Evolutionary conservation across 1,140 invertebrate genomes (phyloP).

Genomic region (Paramacrobiotus metropolitanus): DNA sequence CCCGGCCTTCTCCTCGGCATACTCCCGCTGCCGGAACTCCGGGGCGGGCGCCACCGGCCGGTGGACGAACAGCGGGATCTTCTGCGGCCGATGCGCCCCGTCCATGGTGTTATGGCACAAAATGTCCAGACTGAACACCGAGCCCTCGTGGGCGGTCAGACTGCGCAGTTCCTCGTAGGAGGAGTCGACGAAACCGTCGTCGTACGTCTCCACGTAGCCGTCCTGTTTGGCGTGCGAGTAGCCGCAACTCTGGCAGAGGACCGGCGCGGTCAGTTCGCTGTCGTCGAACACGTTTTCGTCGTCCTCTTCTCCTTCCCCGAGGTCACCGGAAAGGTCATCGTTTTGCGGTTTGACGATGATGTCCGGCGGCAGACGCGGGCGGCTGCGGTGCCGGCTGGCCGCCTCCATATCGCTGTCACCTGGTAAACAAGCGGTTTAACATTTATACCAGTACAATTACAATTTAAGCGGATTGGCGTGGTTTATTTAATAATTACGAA

Average conservation of each 20-base stretch:
- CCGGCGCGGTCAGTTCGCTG: neutral
- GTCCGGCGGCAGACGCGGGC: neutral
- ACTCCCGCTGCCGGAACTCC: too few species aligned
- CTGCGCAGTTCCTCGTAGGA: neutral
- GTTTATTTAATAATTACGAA: too few species aligned
- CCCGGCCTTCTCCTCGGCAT: too few species aligned
- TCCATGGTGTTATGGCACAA: neutral
- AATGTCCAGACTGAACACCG: neutral
- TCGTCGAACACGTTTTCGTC: neutral
- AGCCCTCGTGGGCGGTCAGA: neutral
- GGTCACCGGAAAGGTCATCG: too few species aligned
- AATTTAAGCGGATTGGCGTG: too few species aligned
- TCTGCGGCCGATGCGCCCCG: neutral
- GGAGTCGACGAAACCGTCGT: neutral
- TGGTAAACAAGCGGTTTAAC: too few species aligned
- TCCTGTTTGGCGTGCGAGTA: neutral
- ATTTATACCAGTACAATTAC: too few species aligned
- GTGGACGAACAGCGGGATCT: neutral
- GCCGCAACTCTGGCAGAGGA: neutral
- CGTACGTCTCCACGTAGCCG: neutral
- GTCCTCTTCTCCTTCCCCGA: neutral
- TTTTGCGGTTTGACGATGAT: neutral
- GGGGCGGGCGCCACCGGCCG: too few species aligned
- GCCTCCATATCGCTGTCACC: too few species aligned
- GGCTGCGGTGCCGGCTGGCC: too few species aligned